Conservation (phyloP, 1,140 invertebrate genomes). For the Maniola jurtina region DNA sequence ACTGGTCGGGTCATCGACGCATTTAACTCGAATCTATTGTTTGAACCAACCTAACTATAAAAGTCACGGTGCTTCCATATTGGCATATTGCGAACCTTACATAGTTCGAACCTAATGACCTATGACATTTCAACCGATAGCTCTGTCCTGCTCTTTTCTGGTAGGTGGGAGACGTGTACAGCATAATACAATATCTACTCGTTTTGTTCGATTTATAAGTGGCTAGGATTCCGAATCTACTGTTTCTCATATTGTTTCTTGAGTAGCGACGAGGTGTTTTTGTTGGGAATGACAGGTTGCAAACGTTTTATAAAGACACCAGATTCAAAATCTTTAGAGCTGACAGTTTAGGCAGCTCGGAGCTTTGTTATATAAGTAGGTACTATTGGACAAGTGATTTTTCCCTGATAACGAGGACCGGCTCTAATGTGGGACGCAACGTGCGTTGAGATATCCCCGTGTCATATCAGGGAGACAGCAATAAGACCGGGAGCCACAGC, state of each 20-base stretch:
- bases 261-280: conserved; percentile 47
- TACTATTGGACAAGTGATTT: too few relatives aligned
- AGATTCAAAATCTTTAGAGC: too few relatives aligned
- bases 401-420: too few relatives aligned
- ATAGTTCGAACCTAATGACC: conserved; percentile 74
- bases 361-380: too few relatives aligned
- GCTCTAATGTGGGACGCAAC: too few relatives aligned
- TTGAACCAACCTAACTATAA: conserved; percentile 52
- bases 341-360: too few relatives aligned
- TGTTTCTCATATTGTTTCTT: conserved; percentile 70
- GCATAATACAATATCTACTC: conserved; percentile 71
- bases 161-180: conserved; percentile 42
- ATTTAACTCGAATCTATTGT: conserved; percentile 71
- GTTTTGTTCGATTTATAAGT: conserved; percentile 74
- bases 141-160: conserved; percentile 44
- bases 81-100: conserved; percentile 73
- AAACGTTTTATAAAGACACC: too few relatives aligned
- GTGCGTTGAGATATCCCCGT: too few relatives aligned
- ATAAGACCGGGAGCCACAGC: too few relatives aligned
- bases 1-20: conserved; percentile 55
- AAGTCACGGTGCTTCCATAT: conserved; percentile 72
- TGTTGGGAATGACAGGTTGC: conserved; percentile 17
- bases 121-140: conserved; percentile 72
- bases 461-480: too few relatives aligned
- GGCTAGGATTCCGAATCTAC: conserved; percentile 60